Evolutionary conservation across 2,113 vertebrate species (phyloP).

Genomic region (Ammospiza nelsoni): DNA sequence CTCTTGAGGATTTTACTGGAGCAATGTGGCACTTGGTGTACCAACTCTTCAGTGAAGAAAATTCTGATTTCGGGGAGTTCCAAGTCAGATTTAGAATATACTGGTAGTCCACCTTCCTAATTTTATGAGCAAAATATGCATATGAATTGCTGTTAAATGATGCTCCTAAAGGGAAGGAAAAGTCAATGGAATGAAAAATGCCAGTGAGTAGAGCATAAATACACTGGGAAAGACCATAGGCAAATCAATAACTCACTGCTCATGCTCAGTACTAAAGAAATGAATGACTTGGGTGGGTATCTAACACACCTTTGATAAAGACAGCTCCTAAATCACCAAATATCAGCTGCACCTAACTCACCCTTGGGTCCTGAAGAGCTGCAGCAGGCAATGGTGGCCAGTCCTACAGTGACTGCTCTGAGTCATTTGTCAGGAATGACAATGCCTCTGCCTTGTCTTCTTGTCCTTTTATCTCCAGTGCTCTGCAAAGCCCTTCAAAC

Average conservation of each 20-base stretch:
- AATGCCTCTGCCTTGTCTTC: neutral
- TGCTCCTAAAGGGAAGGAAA: neutral
- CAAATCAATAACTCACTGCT: neutral
- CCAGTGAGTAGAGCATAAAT: neutral
- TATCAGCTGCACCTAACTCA: neutral
- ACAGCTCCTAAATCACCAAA: neutral
- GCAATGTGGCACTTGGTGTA: neutral
- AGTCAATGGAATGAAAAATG: neutral
- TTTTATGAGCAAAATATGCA: constrained; percentile 14
- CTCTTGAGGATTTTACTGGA: neutral
- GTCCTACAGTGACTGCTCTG: neutral
- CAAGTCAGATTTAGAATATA: neutral
- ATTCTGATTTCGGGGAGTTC: neutral
- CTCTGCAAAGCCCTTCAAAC: neutral
- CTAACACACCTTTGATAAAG: neutral
- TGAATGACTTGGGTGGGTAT: neutral
- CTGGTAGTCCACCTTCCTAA: neutral
- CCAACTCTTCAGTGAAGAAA: neutral
- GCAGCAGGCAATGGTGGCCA: neutral
- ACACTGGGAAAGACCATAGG: neutral
- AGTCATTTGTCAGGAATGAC: neutral
- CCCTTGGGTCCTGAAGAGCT: neutral
- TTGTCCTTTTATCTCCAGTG: neutral
- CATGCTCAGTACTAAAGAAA: neutral
- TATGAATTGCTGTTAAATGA: neutral